Conservation (phyloP, 1,140 invertebrate genomes). For the Cyphomyrmex costatus region DNA sequence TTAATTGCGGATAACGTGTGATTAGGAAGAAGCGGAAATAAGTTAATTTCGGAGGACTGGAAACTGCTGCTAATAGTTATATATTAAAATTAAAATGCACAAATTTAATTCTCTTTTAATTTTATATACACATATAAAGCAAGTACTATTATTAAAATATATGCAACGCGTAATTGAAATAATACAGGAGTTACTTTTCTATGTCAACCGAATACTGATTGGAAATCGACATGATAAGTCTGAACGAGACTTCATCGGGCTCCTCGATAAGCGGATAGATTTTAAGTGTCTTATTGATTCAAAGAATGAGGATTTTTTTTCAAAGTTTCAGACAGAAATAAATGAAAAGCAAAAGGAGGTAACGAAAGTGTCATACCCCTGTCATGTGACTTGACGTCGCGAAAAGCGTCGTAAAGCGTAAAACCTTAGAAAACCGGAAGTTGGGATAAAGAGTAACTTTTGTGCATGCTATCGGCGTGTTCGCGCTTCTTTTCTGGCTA, state of each 20-base stretch:
- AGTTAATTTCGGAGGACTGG: constrained; percentile 64
- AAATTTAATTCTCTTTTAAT: not conserved
- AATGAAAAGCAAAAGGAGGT: constrained; percentile 62
- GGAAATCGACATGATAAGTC: constrained; percentile 41
- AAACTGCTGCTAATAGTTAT: constrained; percentile 46
- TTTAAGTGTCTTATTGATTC: constrained; percentile 64
- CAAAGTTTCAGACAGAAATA: constrained; percentile 34
- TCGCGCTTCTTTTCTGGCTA: constrained; percentile 65
- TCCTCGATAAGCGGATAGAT: constrained; percentile 65
- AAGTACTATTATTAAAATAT: not conserved
- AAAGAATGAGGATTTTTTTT: constrained; percentile 34
- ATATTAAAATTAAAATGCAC: not conserved
- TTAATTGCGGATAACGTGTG: constrained; percentile 63
- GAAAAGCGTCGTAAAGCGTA: constrained; percentile 39
- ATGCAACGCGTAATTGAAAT: not conserved
- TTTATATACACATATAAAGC: not conserved
- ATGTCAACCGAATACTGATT: not conserved
- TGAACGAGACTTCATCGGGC: constrained; percentile 66
- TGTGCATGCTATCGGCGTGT: constrained; percentile 55
- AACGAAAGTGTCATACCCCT: constrained; percentile 74
- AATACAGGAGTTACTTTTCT: not conserved
- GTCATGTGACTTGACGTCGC: constrained; percentile 51
- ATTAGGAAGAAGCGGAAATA: constrained; percentile 54
- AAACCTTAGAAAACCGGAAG: constrained; percentile 70
- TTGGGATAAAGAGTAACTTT: constrained; percentile 77